These are phyloP conservation scores for Rhynchotus rufescens DNA, from an alignment of 2,797 vertebrate species.

Conservation along the genomic window DNA sequence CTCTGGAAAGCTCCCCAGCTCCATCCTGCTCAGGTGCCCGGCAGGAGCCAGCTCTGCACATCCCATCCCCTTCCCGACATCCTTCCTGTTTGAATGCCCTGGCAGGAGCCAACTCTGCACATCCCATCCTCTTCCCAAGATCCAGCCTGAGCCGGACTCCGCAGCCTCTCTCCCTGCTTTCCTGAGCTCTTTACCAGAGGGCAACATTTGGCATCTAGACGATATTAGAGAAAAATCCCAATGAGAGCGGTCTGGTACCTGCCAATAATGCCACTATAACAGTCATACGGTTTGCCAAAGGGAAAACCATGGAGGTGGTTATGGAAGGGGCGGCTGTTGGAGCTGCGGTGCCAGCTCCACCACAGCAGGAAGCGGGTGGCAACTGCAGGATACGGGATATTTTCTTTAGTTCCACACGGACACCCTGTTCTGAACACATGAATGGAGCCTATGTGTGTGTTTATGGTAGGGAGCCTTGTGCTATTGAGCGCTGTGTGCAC, in stretches of 20 bases:
- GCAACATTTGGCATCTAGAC: neutral
- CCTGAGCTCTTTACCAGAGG: neutral
- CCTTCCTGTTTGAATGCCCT: too few relatives aligned
- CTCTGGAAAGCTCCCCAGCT: too few relatives aligned
- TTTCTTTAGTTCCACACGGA: neutral
- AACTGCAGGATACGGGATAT: neutral
- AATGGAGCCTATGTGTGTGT: slow-evolving; percentile 48
- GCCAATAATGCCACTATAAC: neutral
- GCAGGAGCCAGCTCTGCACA: too few relatives aligned
- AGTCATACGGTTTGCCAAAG: neutral
- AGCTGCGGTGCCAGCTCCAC: neutral
- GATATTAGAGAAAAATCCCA: neutral
- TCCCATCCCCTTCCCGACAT: too few relatives aligned
- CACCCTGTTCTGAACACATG: neutral
- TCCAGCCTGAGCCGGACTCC: neutral
- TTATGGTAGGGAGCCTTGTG: slow-evolving; percentile 28
- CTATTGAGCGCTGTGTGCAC: slow-evolving; percentile 37
- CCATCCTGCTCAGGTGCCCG: too few relatives aligned
- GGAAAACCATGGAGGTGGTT: neutral
- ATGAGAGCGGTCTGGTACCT: neutral
- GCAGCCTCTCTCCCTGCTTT: neutral
- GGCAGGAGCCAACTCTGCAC: neutral
- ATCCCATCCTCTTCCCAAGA: neutral
- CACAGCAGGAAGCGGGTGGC: neutral
- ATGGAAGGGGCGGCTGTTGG: neutral